Conservation (phyloP, 2,113 vertebrate genomes). For the Falcunculus frontatus region DNA sequence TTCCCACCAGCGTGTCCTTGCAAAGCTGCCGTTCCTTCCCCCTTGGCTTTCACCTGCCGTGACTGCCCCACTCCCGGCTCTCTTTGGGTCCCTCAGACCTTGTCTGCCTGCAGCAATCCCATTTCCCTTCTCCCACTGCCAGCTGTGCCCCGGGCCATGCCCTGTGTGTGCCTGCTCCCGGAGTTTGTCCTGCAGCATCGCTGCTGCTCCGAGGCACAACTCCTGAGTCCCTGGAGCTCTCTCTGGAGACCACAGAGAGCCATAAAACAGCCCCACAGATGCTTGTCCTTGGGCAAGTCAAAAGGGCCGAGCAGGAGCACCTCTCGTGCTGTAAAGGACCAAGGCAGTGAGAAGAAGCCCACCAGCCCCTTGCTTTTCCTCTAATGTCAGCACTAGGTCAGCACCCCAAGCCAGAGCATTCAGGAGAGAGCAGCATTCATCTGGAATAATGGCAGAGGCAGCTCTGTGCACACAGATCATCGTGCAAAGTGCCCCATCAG, state of each 20-base stretch:
- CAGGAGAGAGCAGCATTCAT: not conserved
- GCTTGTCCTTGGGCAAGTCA: not conserved
- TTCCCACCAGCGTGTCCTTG: not conserved
- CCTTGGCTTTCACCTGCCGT: not conserved
- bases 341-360: not conserved
- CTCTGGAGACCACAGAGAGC: not conserved
- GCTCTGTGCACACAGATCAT: not conserved
- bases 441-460: not conserved
- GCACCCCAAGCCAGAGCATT: not conserved
- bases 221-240: too few species aligned
- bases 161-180: too few species aligned
- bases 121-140: not conserved
- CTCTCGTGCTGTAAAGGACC: not conserved
- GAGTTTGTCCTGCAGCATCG: not conserved
- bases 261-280: not conserved
- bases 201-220: not conserved
- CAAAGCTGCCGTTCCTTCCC: not conserved
- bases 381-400: not conserved
- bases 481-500: not conserved
- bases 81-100: not conserved
- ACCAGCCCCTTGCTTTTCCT: not conserved
- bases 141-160: fast-evolving
- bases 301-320: not conserved
- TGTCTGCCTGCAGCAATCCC: not conserved
- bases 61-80: fast-evolving